Percentiles rank a stretch among this genome's conserved stretches.
phyloP scores from a whole-genome alignment of 2,888 invertebrate species.

The Sminthurides aquaticus region DNA sequence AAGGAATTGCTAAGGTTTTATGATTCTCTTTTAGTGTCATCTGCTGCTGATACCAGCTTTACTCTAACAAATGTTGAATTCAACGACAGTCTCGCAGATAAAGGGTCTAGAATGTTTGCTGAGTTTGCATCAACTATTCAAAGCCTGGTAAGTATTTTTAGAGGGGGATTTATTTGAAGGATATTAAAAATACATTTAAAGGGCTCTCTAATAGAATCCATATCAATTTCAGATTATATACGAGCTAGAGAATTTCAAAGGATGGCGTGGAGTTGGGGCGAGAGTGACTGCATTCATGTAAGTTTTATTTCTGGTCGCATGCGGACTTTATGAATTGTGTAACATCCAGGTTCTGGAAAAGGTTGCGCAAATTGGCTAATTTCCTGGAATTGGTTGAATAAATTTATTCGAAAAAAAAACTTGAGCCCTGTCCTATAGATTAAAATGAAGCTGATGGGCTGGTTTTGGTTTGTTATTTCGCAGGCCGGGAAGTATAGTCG shows the following conservation, averaged over 20 bases:
- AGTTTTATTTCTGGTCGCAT: too few relatives aligned
- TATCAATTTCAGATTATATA: not conserved
- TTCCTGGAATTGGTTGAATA: not conserved
- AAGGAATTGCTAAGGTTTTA: too few relatives aligned
- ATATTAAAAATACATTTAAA: too few relatives aligned
- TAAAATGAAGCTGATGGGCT: too few relatives aligned
- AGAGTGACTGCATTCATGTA: constrained; percentile 56
- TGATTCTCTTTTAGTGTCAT: constrained; percentile 55
- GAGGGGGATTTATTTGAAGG: too few relatives aligned
- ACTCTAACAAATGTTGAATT: constrained; percentile 61
- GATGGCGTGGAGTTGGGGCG: constrained; percentile 6
- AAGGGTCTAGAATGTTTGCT: constrained; percentile 58
- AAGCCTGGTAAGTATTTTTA: constrained; percentile 47
- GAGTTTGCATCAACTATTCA: constrained; percentile 57
- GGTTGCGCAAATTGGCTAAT: too few relatives aligned
- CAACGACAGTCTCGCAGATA: constrained; percentile 54
- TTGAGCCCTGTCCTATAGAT: too few relatives aligned
- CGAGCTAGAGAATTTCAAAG: constrained; percentile 3
- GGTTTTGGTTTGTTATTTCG: too few relatives aligned
- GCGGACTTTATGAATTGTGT: too few relatives aligned
- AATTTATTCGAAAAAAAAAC: not conserved
- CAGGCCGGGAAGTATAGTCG: constrained; percentile 61
- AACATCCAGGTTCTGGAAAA: too few relatives aligned
- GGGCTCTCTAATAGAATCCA: too few relatives aligned
- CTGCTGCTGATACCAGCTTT: constrained; percentile 62